These are phyloP conservation scores for Andrena praecox DNA, from an alignment of 2,888 invertebrate species.

Conservation along the genomic window DNA sequence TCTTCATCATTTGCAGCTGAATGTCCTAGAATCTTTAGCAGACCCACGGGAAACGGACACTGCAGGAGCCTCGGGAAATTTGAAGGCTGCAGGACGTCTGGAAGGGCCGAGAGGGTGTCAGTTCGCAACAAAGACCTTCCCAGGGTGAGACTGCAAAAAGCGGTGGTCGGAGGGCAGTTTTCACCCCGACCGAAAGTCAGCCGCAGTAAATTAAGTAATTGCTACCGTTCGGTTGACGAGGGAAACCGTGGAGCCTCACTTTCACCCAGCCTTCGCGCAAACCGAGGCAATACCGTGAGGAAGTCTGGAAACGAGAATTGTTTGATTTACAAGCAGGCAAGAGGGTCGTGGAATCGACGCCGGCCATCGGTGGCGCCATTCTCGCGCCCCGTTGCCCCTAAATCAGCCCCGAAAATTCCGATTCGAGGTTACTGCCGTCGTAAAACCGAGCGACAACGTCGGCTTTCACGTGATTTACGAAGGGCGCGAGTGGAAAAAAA, in stretches of 20 bases:
- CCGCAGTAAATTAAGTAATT: constrained; percentile 77
- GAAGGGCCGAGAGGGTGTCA: background rate
- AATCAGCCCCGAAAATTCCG: constrained; percentile 47
- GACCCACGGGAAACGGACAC: background rate
- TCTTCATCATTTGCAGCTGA: no score
- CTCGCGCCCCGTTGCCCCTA: constrained; percentile 10
- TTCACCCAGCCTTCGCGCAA: background rate
- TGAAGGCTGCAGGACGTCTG: background rate
- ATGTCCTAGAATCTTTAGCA: no score
- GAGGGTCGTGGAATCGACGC: constrained; percentile 5
- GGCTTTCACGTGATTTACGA: constrained; percentile 57
- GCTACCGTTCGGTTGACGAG: constrained; percentile 38
- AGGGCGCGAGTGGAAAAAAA: constrained; percentile 4
- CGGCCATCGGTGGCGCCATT: constrained; percentile 14
- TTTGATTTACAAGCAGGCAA: constrained; percentile 71
- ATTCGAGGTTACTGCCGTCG: constrained; percentile 34
- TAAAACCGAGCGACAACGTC: constrained; percentile 48
- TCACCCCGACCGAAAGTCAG: constrained; percentile 45
- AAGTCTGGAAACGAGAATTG: constrained; percentile 16
- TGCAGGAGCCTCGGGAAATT: background rate
- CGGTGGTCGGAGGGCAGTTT: constrained; percentile 20
- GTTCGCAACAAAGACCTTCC: background rate
- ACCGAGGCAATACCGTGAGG: background rate
- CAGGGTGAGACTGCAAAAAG: constrained; percentile 19
- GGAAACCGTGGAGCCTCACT: constrained; percentile 1